Percentiles rank a stretch among this genome's conserved stretches.
phyloP scores from a whole-genome alignment of 2,888 invertebrate species.

The Ichneumoninae sp. region DNA sequence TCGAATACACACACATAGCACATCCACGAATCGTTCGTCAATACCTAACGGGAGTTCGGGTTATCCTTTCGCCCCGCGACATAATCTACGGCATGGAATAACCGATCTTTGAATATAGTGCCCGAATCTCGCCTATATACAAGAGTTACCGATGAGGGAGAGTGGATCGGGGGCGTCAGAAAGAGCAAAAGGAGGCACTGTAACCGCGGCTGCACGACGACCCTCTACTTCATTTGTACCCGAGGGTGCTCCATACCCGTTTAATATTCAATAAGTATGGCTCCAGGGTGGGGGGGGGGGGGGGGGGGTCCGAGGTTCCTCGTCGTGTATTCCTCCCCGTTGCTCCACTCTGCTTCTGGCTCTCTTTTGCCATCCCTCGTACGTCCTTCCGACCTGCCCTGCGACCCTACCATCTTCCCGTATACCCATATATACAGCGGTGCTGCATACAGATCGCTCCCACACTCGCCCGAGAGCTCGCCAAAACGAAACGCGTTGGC shows the following conservation, averaged over 20 bases:
- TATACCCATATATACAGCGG: not conserved
- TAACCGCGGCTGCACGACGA: conserved; percentile 51
- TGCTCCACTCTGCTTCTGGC: conserved; percentile 21
- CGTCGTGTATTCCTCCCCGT: conserved; percentile 39
- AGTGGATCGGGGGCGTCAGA: conserved; percentile 37
- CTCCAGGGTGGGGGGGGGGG: conserved; percentile 23
- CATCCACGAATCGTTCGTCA: not conserved
- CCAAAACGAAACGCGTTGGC: conserved; percentile 17
- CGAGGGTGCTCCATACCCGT: conserved; percentile 64
- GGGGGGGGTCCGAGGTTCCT: conserved; percentile 55
- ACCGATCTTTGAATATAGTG: not conserved
- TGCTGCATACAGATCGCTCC: conserved; percentile 6
- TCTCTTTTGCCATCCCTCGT: conserved; percentile 21
- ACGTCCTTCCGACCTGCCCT: conserved; percentile 32
- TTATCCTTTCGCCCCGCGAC: not conserved
- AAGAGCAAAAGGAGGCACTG: conserved; percentile 64
- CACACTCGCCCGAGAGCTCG: not conserved
- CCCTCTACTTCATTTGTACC: conserved; percentile 72
- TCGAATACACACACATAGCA: not conserved
- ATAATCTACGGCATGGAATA: conserved; percentile 7
- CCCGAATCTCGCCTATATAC: not conserved
- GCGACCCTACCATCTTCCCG: not conserved
- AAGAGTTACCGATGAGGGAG: not conserved
- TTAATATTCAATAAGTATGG: conserved; percentile 75
- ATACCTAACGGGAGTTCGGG: not conserved